phyloP scores from a whole-genome alignment of 2,888 invertebrate genomes.

The Folsomia manolachei region DNA sequence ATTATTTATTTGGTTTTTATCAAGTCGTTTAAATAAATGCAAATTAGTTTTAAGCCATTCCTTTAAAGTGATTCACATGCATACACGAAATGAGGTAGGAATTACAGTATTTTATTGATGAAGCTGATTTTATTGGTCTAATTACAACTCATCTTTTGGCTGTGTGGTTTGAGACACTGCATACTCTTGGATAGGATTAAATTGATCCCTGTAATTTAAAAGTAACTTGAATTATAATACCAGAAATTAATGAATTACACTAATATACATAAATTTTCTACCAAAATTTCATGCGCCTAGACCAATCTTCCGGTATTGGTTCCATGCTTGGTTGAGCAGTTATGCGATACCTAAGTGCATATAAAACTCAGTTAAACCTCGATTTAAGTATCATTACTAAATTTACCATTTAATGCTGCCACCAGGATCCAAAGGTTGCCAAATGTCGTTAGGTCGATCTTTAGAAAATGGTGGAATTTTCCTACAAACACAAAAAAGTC shows the following conservation, averaged over 20 bases:
- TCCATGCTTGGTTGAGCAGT: slow-evolving; percentile 28
- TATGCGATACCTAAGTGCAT: too few relatives aligned
- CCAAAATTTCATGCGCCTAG: slow-evolving; percentile 29
- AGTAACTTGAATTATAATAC: too few relatives aligned
- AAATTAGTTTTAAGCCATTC: too few relatives aligned
- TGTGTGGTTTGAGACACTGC: slow-evolving; percentile 1
- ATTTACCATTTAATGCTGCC: slow-evolving; percentile 28
- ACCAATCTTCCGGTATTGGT: slow-evolving; percentile 20
- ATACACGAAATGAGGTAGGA: too few relatives aligned
- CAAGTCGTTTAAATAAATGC: too few relatives aligned
- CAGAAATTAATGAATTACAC: too few relatives aligned
- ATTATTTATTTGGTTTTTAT: too few relatives aligned
- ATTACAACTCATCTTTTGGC: slow-evolving; percentile 27
- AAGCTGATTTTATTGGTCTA: not conserved
- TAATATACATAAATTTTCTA: too few relatives aligned
- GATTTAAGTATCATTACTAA: too few relatives aligned
- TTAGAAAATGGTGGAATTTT: slow-evolving; percentile 29
- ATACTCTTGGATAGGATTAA: slow-evolving; percentile 30
- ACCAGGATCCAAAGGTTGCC: slow-evolving; percentile 25
- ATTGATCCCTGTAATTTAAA: too few relatives aligned
- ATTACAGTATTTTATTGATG: not conserved
- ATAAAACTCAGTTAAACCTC: too few relatives aligned
- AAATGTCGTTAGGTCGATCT: slow-evolving; percentile 13
- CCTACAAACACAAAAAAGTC: slow-evolving; percentile 9
- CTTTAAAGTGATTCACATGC: too few relatives aligned